Base-by-base conservation (phyloP, 2,113 vertebrate species). In the Pluvialis apricaria region DNA sequence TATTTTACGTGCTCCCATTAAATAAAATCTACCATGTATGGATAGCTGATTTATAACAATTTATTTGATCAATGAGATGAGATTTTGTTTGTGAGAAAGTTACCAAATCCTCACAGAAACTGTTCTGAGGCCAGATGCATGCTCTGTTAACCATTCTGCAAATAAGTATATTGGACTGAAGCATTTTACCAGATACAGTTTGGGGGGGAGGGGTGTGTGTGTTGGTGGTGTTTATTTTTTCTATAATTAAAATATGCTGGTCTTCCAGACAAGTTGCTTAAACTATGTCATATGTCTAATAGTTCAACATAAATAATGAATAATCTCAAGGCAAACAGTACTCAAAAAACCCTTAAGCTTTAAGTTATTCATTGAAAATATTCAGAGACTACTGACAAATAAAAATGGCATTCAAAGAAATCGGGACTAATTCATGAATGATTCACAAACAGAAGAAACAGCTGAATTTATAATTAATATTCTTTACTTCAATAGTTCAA, bases 361-460 rank as follows among this genome's bases (percentile, higher is more conserved):
- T 61, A 94, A 94, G 73, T 22, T 88, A 85, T 72, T 84, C 0
- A 79, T 47, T 94, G 42, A 88, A 90, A 77, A 38, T 18, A 88
- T 73, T 93, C 65, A 69, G n/a, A 90, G 40, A 87, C 64, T 73
- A 92, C 32, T 85, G 79, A 79, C 34, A 93, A 94, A 93, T 86
- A 82, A 94, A 92, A 95, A 71, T 68, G 64, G 49, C 44, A 80
- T 91, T 94, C 65, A 45, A 13, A 81, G 77, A 93, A 82, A 91
- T 90, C 47, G 80, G 40, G 58, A 80, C 36, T 82, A 89, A 91
- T 92, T 94, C 58, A 95, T 89, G 77, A 90, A 87, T 91, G 83
- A 95, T 95, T 94, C 90, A 96, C n/a, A 90, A 90, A 82, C 22
- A 94, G 72, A 92, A 90, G 57, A 86, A 93, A 88, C 38, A 84